phyloP scores from a whole-genome alignment of 2,888 invertebrate species.

The Penaeus monodon region DNA sequence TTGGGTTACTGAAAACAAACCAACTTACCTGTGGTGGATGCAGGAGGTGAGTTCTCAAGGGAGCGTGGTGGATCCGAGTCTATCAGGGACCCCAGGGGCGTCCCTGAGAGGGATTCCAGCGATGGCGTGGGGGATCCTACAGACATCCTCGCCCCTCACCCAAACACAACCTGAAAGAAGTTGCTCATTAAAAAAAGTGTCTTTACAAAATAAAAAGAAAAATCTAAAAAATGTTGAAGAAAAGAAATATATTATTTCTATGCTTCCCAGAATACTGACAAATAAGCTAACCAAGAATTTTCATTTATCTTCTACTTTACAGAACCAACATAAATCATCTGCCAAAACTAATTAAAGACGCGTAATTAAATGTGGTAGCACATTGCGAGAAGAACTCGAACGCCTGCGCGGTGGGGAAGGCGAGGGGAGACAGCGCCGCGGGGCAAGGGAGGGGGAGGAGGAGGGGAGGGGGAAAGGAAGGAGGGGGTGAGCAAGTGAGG shows the following conservation, averaged over 20 bases:
- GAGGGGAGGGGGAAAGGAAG: not conserved
- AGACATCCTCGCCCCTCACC: slow-evolving; percentile 58
- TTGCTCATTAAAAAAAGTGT: not conserved
- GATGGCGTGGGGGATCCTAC: slow-evolving; percentile 64
- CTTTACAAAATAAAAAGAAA: not conserved
- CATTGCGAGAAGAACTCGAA: no score
- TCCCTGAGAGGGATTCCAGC: slow-evolving; percentile 63
- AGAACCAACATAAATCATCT: no score
- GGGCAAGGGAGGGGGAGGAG: not conserved
- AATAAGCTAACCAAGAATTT: no score
- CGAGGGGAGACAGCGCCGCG: not conserved
- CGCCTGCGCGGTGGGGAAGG: no score
- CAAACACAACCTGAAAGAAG: slow-evolving; percentile 38
- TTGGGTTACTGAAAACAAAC: not conserved
- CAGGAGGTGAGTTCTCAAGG: slow-evolving; percentile 63
- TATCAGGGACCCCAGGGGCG: slow-evolving; percentile 63
- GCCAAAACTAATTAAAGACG: not conserved
- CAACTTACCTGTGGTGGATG: slow-evolving; percentile 60
- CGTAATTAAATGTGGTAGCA: not conserved
- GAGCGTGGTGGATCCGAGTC: slow-evolving; percentile 64
- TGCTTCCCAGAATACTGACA: no score
- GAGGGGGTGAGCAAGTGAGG: not conserved
- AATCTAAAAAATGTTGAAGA: not conserved
- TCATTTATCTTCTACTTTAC: no score
- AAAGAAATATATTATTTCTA: no score